Conservation (phyloP, 2,888 invertebrate genomes). For the Achlya flavicornis region DNA sequence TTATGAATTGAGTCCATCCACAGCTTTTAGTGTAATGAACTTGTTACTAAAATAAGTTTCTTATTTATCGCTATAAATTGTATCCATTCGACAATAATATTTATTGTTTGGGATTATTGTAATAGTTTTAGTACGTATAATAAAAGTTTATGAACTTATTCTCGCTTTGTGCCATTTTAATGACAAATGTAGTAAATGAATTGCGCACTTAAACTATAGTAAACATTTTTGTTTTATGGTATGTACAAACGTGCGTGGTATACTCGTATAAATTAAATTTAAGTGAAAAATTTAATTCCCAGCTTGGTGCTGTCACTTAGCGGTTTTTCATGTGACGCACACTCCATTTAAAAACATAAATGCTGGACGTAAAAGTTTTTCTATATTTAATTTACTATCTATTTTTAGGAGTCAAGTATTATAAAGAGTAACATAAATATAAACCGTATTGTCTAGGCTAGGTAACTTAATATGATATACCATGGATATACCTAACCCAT, state of each 20-base stretch:
- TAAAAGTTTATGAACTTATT: too few species aligned
- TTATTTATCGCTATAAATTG: slow-evolving; percentile 3
- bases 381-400: background rate
- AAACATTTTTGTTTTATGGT: too few species aligned
- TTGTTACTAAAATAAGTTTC: slow-evolving; percentile 25
- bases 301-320: slow-evolving; percentile 26
- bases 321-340: too few species aligned
- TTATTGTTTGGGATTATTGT: background rate
- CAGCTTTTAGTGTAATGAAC: slow-evolving; percentile 42
- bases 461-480: too few species aligned
- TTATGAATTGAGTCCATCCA: slow-evolving; percentile 51
- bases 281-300: slow-evolving; percentile 51
- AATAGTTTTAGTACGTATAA: too few species aligned
- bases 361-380: background rate
- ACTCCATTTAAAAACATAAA: background rate
- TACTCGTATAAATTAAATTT: slow-evolving; percentile 34
- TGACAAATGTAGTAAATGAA: too few species aligned
- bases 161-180: too few species aligned
- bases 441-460: background rate
- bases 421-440: too few species aligned
- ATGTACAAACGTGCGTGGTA: slow-evolving; percentile 30
- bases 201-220: too few species aligned
- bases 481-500: too few species aligned
- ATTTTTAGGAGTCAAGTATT: too few species aligned
- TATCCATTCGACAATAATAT: background rate